A percentile compares a stretch with the other conserved stretches of the same genome.
Evolutionary conservation across 2,113 vertebrate genomes (phyloP).

Genomic region (Anolis carolinensis): DNA sequence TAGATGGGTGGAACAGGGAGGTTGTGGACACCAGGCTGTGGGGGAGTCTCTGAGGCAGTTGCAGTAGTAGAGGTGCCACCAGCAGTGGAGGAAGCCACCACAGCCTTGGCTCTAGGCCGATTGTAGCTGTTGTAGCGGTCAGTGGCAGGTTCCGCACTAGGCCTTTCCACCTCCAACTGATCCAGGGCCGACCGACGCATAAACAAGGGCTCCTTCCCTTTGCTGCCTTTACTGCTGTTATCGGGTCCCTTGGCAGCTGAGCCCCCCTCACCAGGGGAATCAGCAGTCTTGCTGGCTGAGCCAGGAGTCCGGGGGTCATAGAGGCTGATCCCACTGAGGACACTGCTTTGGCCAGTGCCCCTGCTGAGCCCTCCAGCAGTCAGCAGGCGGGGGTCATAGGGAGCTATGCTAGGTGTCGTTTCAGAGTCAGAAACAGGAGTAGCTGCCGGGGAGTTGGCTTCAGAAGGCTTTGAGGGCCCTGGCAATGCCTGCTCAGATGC

Average conservation of each 20-base stretch:
- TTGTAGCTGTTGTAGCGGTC: slow-evolving; percentile 96
- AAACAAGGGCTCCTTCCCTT: slow-evolving; percentile 88
- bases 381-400: slow-evolving; percentile 88
- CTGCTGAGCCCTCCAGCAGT: slow-evolving; percentile 80
- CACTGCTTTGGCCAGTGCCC: slow-evolving; percentile 80
- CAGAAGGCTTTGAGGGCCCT: slow-evolving; percentile 53
- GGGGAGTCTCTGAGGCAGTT: neutral
- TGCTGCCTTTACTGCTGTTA: slow-evolving; percentile 59
- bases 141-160: slow-evolving; percentile 44
- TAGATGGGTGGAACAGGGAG: slow-evolving; percentile 88
- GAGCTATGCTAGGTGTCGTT: slow-evolving; percentile 78
- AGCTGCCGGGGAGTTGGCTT: slow-evolving; percentile 51
- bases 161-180: slow-evolving; percentile 82
- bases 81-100: slow-evolving; percentile 65
- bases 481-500: accelerated
- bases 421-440: slow-evolving; percentile 23
- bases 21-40: slow-evolving; percentile 82
- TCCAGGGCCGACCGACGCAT: slow-evolving; percentile 88
- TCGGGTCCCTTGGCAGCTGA: slow-evolving; percentile 56
- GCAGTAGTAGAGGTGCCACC: neutral
- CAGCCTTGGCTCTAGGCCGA: slow-evolving; percentile 84
- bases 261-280: slow-evolving; percentile 7
- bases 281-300: slow-evolving; percentile 57
- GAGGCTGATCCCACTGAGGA: slow-evolving; percentile 90
- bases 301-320: slow-evolving; percentile 89